These are phyloP conservation scores for Cheirogaleus medius DNA, from an alignment of 2,113 vertebrate species.

Conservation along the genomic window DNA sequence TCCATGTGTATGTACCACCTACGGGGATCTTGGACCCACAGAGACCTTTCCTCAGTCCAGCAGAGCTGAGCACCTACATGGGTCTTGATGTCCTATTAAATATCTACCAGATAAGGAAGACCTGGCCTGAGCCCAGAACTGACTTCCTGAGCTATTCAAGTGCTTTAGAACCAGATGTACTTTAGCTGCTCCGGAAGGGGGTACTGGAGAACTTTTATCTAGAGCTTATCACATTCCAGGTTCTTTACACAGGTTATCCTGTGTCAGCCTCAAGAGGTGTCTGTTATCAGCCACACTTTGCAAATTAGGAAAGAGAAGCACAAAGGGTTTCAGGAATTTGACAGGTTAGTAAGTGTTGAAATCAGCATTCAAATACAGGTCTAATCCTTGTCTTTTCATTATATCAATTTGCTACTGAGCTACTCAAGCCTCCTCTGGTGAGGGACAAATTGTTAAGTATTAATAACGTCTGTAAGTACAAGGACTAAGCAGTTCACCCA, in stretches of 20 bases:
- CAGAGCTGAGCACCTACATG: background rate
- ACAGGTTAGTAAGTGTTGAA: conserved; percentile 46
- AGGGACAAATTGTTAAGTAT: background rate
- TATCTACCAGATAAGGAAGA: background rate
- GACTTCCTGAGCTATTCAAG: conserved; percentile 31
- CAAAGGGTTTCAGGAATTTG: conserved; percentile 24
- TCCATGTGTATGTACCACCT: background rate
- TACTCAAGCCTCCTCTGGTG: background rate
- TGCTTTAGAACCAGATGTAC: background rate
- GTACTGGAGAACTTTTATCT: background rate
- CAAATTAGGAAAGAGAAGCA: conserved; percentile 58
- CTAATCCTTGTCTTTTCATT: background rate
- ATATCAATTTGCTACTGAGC: background rate
- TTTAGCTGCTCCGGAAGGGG: conserved; percentile 6
- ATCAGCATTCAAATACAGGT: background rate
- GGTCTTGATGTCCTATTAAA: background rate
- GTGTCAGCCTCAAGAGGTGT: background rate
- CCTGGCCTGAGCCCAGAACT: background rate
- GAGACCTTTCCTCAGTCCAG: background rate
- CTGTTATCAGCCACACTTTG: conserved; percentile 52
- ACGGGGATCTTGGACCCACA: background rate
- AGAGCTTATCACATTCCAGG: conserved; percentile 37
- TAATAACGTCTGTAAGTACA: background rate
- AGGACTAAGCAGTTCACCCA: background rate
- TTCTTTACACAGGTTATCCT: conserved; percentile 56